Base-by-base conservation (phyloP, 2,888 invertebrate species). In the Meteorus colon region DNA sequence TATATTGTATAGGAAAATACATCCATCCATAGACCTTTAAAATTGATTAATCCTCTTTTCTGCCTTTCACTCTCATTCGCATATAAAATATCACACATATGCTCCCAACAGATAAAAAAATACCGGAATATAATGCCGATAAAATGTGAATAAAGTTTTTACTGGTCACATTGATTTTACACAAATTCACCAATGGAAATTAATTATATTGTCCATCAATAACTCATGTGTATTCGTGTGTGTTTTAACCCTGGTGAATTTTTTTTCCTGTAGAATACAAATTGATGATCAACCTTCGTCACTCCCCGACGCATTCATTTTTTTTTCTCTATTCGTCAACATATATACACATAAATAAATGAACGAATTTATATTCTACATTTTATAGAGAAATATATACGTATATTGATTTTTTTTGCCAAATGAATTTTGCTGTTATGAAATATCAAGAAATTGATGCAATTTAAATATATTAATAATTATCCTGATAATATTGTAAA, bases 141-240 rank as follows among this genome's bases (percentile, higher is more conserved):
- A 55, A 51, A 55, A 55, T 31, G 34, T 31, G 19, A 37, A 31
- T 12, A 19, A 68, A 48, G 24, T 48, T 48, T 67, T 48, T 67
- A 48, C 48, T 67, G 67, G 27, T 51, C 29, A 29, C 51, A 48
- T 48, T 48, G n/a, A 48, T 48, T 24, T 63, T 45, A 63, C 48
- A 65, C 31, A 41, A 60, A 70, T 60, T 45, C 37, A 66, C 51
- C 59, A 29, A 66, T 60, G 75, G 59, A 71, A 70, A 70, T 75
- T 75, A 75, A 75, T 75, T 75, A 75, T 41, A 75, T 59, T 41
- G 59, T 51, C 51, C 29, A 27, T 67, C 59, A 41, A 74, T 59
- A 74, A 74, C 59, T 59, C 34, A 67, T 62, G 60, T 48, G 27
- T 29, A n/a, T 51, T 37, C 10, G 65, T 66, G 51, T 67, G 16